A percentile compares a stretch with the other conserved stretches of the same genome.
Evolutionary conservation across 2,797 vertebrate genomes (phyloP).

Genomic region (Phataginus tetradactyla): DNA sequence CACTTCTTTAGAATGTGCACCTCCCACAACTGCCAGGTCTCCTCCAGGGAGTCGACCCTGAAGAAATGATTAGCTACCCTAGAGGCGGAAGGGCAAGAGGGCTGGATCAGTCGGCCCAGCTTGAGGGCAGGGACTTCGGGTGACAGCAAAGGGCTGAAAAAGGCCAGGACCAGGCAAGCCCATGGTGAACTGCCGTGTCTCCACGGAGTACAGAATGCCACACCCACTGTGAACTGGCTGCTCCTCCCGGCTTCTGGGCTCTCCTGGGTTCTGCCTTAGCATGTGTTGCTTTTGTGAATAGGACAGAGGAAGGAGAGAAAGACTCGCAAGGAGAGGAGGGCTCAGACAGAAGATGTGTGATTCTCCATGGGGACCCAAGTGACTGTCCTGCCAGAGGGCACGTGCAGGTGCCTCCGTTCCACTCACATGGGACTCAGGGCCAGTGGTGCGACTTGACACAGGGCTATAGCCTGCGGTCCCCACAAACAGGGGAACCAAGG

Average conservation of each 20-base stretch:
- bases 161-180: not conserved
- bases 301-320: not conserved
- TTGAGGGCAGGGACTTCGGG: not conserved
- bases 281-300: not conserved
- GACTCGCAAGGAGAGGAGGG: not conserved
- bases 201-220: no score
- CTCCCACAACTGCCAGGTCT: not conserved
- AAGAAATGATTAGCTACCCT: not conserved
- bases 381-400: not conserved
- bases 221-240: not conserved
- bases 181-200: no score
- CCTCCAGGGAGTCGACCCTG: not conserved
- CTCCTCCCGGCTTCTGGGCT: not conserved
- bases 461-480: not conserved
- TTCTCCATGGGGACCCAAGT: not conserved
- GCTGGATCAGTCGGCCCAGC: not conserved
- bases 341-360: not conserved
- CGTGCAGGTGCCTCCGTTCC: fast-evolving
- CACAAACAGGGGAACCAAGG: not conserved
- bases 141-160: not conserved
- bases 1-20: not conserved
- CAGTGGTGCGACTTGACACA: not conserved
- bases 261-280: not conserved
- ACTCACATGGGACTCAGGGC: not conserved
- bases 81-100: not conserved